These are phyloP conservation scores for Pristionchus entomophagus DNA, from an alignment of 2,888 invertebrate genomes.

Conservation along the genomic window DNA sequence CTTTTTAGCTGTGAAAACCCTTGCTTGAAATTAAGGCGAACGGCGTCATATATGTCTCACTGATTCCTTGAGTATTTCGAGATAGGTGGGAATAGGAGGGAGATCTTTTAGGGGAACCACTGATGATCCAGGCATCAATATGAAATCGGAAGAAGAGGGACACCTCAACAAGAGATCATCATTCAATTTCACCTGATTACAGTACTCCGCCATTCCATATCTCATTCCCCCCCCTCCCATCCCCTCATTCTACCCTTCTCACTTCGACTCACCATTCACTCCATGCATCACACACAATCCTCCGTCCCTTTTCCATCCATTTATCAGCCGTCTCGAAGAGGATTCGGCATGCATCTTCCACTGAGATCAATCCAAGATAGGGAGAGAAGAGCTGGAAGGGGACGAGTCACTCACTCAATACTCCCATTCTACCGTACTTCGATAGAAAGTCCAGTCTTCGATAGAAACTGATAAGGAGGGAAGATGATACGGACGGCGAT, in stretches of 20 bases:
- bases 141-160: neutral
- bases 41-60: no score
- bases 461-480: neutral
- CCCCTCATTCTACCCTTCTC: neutral
- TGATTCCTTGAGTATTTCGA: neutral
- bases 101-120: neutral
- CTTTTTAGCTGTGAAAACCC: no score
- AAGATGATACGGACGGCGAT: neutral
- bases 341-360: neutral
- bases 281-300: neutral
- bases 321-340: neutral
- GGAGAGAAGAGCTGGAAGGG: neutral
- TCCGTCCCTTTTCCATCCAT: neutral
- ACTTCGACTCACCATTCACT: neutral
- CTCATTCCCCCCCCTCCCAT: neutral
- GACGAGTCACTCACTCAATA: neutral
- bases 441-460: neutral
- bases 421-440: neutral
- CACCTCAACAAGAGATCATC: neutral
- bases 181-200: no score
- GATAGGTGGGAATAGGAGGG: neutral
- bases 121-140: neutral
- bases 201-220: neutral
- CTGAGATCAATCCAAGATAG: neutral
- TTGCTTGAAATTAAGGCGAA: no score